A percentile compares a stretch with the other conserved stretches of the same genome.
Evolutionary conservation across 2,113 vertebrate species (phyloP).

Genomic region (Progne subis): DNA sequence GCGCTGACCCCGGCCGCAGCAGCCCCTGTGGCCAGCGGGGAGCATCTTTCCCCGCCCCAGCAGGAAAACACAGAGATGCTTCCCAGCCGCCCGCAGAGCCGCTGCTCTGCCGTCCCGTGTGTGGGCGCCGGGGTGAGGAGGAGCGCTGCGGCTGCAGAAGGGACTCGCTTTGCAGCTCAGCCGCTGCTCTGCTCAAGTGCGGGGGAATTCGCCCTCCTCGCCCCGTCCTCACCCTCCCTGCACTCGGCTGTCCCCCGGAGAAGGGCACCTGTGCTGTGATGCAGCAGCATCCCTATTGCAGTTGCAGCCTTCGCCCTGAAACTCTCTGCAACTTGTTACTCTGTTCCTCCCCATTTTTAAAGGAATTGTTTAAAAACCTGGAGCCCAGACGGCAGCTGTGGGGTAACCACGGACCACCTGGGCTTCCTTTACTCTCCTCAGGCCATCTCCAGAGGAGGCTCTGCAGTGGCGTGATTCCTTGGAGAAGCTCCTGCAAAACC

Average conservation of each 20-base stretch:
- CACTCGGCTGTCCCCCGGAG: accelerated
- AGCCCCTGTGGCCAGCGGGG: background rate
- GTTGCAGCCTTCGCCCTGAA: accelerated
- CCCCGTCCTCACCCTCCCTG: background rate
- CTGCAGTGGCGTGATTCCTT: conserved; percentile 90
- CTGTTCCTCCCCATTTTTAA: background rate
- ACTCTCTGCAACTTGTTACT: background rate
- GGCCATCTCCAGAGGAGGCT: conserved; percentile 83
- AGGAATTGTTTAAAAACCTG: background rate
- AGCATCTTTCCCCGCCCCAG: background rate
- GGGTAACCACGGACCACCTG: background rate
- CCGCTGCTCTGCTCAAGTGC: accelerated
- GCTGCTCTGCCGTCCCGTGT: accelerated
- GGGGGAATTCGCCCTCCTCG: accelerated
- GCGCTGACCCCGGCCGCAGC: background rate
- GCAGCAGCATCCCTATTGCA: background rate
- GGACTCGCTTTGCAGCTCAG: accelerated
- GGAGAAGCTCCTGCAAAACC: conserved; percentile 88
- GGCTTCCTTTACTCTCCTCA: conserved; percentile 46
- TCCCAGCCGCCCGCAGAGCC: background rate
- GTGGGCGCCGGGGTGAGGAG: background rate
- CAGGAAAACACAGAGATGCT: background rate
- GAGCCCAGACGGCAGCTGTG: background rate
- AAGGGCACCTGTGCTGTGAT: accelerated
- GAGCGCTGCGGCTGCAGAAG: accelerated